Evolutionary conservation across 2,113 vertebrate species (phyloP).

Genomic region (Cyphomyrus plagiostoma): DNA sequence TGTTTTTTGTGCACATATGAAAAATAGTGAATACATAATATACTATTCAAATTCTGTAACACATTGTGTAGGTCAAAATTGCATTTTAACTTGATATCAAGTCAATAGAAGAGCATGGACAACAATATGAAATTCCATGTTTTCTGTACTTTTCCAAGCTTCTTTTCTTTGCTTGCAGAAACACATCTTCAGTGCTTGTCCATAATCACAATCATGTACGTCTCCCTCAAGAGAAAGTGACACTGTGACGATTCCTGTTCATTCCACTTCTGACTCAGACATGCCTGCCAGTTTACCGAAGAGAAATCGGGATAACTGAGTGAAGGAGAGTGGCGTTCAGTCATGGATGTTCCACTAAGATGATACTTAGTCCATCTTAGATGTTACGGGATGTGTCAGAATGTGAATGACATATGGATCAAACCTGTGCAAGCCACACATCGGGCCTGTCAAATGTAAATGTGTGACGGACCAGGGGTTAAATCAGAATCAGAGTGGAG

Average conservation of each 20-base stretch:
- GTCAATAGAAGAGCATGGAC: constrained; percentile 3
- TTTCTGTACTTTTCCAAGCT: constrained; percentile 13
- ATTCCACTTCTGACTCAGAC: constrained; percentile 20
- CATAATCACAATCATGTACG: constrained; percentile 13
- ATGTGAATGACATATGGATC: constrained; percentile 19
- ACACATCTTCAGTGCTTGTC: constrained; percentile 16
- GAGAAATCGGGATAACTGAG: constrained; percentile 22
- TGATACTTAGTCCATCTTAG: constrained; percentile 19
- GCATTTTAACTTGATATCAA: constrained; percentile 8
- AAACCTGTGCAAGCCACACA: background rate
- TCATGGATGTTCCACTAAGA: constrained; percentile 22
- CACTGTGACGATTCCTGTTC: constrained; percentile 18
- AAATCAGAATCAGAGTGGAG: background rate
- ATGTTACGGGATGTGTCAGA: constrained; percentile 23
- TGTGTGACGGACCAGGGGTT: background rate
- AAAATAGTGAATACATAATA: background rate
- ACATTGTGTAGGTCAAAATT: background rate
- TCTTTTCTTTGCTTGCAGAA: constrained; percentile 2
- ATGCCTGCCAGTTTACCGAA: constrained; percentile 20
- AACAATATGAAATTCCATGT: constrained; percentile 1
- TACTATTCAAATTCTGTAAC: background rate
- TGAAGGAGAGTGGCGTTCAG: constrained; percentile 12
- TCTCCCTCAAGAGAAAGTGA: constrained; percentile 13
- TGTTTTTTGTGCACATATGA: background rate
- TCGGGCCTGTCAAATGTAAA: background rate